Conservation (phyloP, 2,888 invertebrate species). For the Zonitis immaculata region DNA sequence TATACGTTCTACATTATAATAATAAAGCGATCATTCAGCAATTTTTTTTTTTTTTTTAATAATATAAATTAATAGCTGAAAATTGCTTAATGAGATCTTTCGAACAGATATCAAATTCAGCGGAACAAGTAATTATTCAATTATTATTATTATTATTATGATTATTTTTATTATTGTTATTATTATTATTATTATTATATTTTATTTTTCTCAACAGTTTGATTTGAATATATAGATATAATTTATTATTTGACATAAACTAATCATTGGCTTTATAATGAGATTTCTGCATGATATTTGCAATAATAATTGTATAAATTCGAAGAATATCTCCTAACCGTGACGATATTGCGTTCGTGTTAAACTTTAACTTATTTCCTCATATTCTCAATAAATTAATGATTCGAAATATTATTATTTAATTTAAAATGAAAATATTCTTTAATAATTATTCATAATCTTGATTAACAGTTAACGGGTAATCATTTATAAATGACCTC, state of each 20-base stretch:
- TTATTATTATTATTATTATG: neutral
- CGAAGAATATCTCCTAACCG: neutral
- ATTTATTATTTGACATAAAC: neutral
- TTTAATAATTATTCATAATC: too few relatives aligned
- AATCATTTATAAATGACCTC: neutral
- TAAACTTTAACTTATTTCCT: neutral
- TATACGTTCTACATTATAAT: slow-evolving; percentile 11
- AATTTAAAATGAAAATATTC: too few relatives aligned
- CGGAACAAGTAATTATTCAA: slow-evolving; percentile 12
- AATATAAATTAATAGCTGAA: slow-evolving; percentile 14
- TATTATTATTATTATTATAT: neutral
- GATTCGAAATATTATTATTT: too few relatives aligned
- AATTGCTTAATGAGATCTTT: slow-evolving; percentile 22
- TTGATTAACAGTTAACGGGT: neutral
- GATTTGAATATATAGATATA: neutral
- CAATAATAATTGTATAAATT: neutral
- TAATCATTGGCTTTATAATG: neutral
- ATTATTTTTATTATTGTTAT: neutral
- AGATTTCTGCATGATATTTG: neutral
- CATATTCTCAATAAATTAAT: neutral
- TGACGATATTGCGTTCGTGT: neutral
- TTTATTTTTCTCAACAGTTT: too few relatives aligned
- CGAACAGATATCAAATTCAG: slow-evolving; percentile 13
- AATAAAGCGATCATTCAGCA: slow-evolving; percentile 14
- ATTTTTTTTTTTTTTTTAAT: slow-evolving; percentile 9